Evolutionary conservation across 2,888 invertebrate genomes (phyloP), one percentile per base, ranked within the genome.

Genomic region (Stenolophus ochropezus): DNA sequence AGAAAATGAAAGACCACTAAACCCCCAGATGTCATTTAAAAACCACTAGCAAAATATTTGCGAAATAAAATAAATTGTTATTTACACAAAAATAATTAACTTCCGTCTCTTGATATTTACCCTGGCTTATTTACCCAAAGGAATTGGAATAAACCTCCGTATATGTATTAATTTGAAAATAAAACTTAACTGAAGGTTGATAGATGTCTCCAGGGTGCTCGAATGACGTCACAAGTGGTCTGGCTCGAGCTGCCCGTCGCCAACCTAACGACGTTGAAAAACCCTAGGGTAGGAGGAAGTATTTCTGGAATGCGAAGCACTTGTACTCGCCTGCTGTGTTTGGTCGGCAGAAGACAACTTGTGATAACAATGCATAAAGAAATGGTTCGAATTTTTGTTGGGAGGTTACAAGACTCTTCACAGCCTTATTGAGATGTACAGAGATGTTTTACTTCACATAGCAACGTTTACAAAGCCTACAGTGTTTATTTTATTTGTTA

Each of bases 201-300:
- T 33, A 42, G 47, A 42, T 69, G 69, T 42, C 61, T 61, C 25
- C 14, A 5, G 61, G 25, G 61, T 61, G 61, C 25, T 25, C 25
- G 11, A 4, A 21, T 61, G 21, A 25, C 61, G 61, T 61, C 61
- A 61, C 23, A 61, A 61, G 61, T 61, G 14, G 61, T 23, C 61
- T 21, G 61, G 61, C 23, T 6, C 8, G 61, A 25, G 61, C 21
- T 61, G 4, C 21, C 61, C 56, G 56, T 56, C 25, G 61, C 61
- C 61, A 61, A 61, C 61, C 6, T 61, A 61, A 61, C 61, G 69
- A 42, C 42, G 42, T 42, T 69, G 69, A 69, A 69, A 69, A 69
- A 69, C 47, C 69, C 69, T 42, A 20, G 18, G 18, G 69, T 42
- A 11, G 0, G 33, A 6, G 33, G 42, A 18, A 69, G 69, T 11